A percentile compares a stretch with the other conserved stretches of the same genome.
Conservation (phyloP, 1,140 invertebrate genomes). For the Colletes gigas region DNA sequence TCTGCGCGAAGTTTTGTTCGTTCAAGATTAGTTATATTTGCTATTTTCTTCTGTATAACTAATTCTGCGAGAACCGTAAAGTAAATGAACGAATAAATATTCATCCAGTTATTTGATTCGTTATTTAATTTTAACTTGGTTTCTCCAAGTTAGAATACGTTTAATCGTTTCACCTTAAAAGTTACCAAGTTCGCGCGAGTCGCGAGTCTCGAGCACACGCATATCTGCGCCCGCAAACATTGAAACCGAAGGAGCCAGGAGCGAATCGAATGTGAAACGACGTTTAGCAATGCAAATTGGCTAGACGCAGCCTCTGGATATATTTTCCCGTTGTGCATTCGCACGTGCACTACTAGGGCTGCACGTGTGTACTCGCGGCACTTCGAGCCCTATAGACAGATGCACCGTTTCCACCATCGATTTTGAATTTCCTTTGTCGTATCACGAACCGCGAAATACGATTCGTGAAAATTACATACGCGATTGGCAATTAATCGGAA, state of each 20-base stretch:
- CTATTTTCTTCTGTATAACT: no score
- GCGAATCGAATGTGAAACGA: constrained; percentile 55
- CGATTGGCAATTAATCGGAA: background rate
- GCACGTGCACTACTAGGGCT: background rate
- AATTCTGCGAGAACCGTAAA: no score
- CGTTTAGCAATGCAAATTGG: constrained; percentile 65
- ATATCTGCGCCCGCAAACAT: constrained; percentile 30
- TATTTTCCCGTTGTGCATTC: constrained; percentile 16
- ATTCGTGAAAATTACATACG: no score
- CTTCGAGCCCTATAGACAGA: background rate
- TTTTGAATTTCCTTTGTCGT: background rate
- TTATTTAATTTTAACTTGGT: no score
- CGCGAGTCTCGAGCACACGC: background rate
- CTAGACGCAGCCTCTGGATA: constrained; percentile 23
- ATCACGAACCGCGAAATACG: background rate
- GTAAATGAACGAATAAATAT: no score
- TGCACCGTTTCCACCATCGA: background rate
- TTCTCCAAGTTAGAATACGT: background rate
- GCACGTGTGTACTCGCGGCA: background rate
- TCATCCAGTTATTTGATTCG: no score
- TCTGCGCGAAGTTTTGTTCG: no score
- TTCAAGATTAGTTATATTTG: no score
- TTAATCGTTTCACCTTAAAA: background rate
- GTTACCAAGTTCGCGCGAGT: background rate
- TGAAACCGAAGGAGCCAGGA: constrained; percentile 29